Conservation (phyloP, 2,888 invertebrate species). For the Omphaloscelis lunosa region DNA sequence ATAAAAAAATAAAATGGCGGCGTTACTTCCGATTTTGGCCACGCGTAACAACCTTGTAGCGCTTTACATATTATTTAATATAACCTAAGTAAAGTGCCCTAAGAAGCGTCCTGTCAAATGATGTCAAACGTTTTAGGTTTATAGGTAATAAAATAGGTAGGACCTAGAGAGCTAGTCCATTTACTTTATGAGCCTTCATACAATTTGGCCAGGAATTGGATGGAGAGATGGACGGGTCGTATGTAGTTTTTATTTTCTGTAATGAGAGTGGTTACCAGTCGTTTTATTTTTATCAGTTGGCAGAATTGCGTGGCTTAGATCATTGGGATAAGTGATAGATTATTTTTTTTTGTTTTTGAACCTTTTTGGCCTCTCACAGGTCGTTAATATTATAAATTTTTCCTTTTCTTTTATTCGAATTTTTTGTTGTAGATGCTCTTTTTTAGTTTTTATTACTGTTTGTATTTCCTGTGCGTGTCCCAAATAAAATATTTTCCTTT, state of each 20-base stretch:
- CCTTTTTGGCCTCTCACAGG: too few species aligned
- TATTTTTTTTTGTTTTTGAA: too few species aligned
- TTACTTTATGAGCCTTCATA: slow-evolving; percentile 50
- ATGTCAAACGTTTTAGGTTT: slow-evolving; percentile 56
- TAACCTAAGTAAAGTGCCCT: slow-evolving; percentile 17
- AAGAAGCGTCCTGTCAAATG: slow-evolving; percentile 35
- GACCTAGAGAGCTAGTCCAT: slow-evolving; percentile 42
- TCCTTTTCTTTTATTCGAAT: too few species aligned
- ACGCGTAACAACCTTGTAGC: not conserved
- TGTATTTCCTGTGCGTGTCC: too few species aligned
- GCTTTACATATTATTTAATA: not conserved
- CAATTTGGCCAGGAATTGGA: slow-evolving; percentile 38
- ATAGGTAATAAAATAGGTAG: slow-evolving; percentile 51
- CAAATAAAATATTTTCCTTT: too few species aligned
- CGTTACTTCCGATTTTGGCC: not conserved
- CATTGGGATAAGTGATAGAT: not conserved
- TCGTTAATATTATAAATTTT: too few species aligned
- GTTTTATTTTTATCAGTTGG: not conserved
- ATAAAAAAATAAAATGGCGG: not conserved
- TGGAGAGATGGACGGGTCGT: slow-evolving; percentile 9
- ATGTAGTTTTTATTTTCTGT: slow-evolving; percentile 8
- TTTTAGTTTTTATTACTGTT: too few species aligned
- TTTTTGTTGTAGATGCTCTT: too few species aligned
- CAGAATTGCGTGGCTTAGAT: slow-evolving; percentile 6
- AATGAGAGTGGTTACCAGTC: slow-evolving; percentile 7